These are phyloP conservation scores for Napeogenes inachia DNA, from an alignment of 2,888 invertebrate genomes.

Conservation along the genomic window DNA sequence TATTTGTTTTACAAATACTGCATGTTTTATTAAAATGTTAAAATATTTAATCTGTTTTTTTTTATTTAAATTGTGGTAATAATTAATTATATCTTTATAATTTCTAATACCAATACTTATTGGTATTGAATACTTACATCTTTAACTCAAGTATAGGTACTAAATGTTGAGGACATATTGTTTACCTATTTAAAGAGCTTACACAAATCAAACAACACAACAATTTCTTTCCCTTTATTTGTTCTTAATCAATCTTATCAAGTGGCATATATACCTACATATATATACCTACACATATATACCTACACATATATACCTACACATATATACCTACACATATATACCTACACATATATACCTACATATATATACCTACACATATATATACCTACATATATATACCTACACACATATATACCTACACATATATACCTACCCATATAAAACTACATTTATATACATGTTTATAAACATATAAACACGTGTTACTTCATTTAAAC, in stretches of 20 bases:
- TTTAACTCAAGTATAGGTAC: neutral
- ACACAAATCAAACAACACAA: neutral
- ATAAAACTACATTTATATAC: neutral
- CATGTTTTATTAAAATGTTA: too few species aligned
- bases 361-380: neutral
- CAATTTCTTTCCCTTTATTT: conserved; percentile 7
- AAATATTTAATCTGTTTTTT: too few species aligned
- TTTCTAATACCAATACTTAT: too few species aligned
- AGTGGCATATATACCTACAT: conserved; percentile 3
- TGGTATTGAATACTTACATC: neutral
- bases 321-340: too few species aligned
- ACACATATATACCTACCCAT: too few species aligned
- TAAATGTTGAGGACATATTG: neutral
- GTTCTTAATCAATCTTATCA: conserved; percentile 12
- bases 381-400: conserved; percentile 4
- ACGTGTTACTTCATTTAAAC: conserved; percentile 17
- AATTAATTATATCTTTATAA: too few species aligned
- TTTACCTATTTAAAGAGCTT: neutral
- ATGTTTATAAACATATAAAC: conserved; percentile 15
- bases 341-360: too few species aligned
- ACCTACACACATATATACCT: conserved; percentile 9
- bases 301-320: neutral
- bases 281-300: too few species aligned
- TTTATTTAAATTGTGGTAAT: too few species aligned
- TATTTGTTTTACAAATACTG: too few species aligned